Evolutionary conservation across 1,140 invertebrate species (phyloP).

Genomic region (Drosophila rhopaloa): DNA sequence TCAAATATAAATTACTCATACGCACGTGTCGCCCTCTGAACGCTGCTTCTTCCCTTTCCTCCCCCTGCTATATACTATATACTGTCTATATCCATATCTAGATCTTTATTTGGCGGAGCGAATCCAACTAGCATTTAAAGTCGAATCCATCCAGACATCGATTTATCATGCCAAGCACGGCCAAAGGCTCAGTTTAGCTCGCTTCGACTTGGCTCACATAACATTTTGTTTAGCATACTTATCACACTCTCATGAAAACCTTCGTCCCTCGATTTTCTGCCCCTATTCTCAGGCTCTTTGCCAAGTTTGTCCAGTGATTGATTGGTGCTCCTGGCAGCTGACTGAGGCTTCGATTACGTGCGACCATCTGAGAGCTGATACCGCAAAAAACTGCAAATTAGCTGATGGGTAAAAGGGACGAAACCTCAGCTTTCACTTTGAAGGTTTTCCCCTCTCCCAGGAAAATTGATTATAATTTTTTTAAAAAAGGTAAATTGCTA

Average conservation of each 20-base stretch:
- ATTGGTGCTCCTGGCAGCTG: conserved; percentile 51
- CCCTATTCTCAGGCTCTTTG: conserved; percentile 9
- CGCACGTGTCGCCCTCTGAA: conserved; percentile 59
- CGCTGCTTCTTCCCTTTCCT: background rate
- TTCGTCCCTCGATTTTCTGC: background rate
- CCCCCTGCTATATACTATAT: conserved; percentile 18
- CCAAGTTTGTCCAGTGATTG: conserved; percentile 54
- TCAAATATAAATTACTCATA: conserved; percentile 79
- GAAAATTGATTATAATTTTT: background rate
- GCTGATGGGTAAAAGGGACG: conserved; percentile 18
- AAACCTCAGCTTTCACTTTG: background rate
- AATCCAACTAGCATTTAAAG: conserved; percentile 59
- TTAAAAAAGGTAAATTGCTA: no score
- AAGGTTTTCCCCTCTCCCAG: background rate
- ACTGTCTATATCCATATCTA: conserved; percentile 8
- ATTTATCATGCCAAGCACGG: conserved; percentile 61
- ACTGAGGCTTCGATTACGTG: conserved; percentile 53
- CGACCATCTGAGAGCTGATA: conserved; percentile 45
- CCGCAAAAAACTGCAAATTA: conserved; percentile 58
- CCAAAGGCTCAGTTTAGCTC: conserved; percentile 22
- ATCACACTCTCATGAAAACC: conserved; percentile 30
- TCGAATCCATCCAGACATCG: conserved; percentile 48
- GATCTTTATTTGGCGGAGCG: conserved; percentile 31
- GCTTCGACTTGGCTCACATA: conserved; percentile 24
- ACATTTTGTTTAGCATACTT: conserved; percentile 67